A percentile compares a stretch with the other conserved stretches of the same genome.
Evolutionary conservation across 2,797 vertebrate genomes (phyloP).

Genomic region (Danio tinwini): DNA sequence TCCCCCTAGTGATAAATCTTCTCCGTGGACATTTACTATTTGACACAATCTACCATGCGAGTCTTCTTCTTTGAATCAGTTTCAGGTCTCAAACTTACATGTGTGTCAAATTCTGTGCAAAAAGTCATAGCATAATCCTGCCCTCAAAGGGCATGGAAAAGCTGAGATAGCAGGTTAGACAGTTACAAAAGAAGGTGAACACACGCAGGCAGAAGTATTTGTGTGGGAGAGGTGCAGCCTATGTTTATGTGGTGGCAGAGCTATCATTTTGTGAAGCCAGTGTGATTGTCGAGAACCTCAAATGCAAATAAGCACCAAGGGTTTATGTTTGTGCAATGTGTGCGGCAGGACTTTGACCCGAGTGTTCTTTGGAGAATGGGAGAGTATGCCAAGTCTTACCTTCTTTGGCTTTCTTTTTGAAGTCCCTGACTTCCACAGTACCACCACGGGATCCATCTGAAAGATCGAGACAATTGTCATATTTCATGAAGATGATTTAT

Average conservation of each 20-base stretch:
- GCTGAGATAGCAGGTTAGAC: slow-evolving; percentile 44
- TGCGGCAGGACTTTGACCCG: slow-evolving; percentile 58
- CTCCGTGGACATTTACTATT: slow-evolving; percentile 45
- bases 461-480: slow-evolving; percentile 63
- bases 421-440: slow-evolving; percentile 89
- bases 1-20: slow-evolving; percentile 63
- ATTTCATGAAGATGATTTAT: background rate
- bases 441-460: slow-evolving; percentile 90
- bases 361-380: slow-evolving; percentile 52
- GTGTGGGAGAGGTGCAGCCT: slow-evolving; percentile 61
- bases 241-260: slow-evolving; percentile 61
- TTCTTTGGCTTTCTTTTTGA: slow-evolving; percentile 95
- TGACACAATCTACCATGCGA: slow-evolving; percentile 49
- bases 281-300: slow-evolving; percentile 67
- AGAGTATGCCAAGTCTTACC: slow-evolving; percentile 78
- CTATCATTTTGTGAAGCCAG: slow-evolving; percentile 69
- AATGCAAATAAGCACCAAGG: slow-evolving; percentile 65
- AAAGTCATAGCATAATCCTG: slow-evolving; percentile 19
- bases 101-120: slow-evolving; percentile 6
- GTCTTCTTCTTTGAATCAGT: slow-evolving; percentile 42
- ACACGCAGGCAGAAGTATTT: slow-evolving; percentile 60
- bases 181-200: slow-evolving; percentile 54
- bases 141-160: slow-evolving; percentile 31
- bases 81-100: slow-evolving; percentile 35
- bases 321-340: slow-evolving; percentile 65